Conservation (phyloP, 2,888 invertebrate species). For the Rotaria magnacalcarata region DNA sequence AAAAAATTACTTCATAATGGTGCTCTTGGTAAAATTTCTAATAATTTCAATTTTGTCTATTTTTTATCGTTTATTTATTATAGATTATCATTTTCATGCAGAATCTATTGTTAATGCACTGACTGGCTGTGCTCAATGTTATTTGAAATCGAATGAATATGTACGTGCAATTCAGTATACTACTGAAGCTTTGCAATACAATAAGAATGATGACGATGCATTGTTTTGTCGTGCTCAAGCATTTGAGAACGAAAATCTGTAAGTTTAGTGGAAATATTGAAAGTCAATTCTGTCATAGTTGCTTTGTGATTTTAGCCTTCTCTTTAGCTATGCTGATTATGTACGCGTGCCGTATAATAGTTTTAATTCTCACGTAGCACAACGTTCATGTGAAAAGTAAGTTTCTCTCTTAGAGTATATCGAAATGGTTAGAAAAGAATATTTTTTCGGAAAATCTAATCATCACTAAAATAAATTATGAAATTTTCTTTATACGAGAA, state of each 20-base stretch:
- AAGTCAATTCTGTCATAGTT: neutral
- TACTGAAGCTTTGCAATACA: neutral
- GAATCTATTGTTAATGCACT: neutral
- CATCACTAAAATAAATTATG: too few species aligned
- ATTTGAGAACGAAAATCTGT: neutral
- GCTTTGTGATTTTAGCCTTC: neutral
- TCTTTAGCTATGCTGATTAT: neutral
- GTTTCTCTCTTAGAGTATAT: neutral
- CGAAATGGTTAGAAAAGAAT: too few species aligned
- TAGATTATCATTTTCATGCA: slow-evolving; percentile 28
- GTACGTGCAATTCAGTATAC: neutral
- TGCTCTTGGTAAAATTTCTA: neutral
- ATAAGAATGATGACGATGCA: neutral
- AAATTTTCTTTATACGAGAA: too few species aligned
- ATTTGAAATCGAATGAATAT: neutral
- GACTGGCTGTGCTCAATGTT: neutral
- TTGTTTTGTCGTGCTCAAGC: neutral
- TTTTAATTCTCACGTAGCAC: neutral
- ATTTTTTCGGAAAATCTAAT: too few species aligned
- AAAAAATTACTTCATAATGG: slow-evolving; percentile 24
- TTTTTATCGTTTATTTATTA: neutral
- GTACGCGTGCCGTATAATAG: neutral
- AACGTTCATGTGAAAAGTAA: neutral
- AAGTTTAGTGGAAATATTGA: neutral
- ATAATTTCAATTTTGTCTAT: too few species aligned